Conservation (phyloP, 2,888 invertebrate genomes). For the Nemotelus nigrinus region DNA sequence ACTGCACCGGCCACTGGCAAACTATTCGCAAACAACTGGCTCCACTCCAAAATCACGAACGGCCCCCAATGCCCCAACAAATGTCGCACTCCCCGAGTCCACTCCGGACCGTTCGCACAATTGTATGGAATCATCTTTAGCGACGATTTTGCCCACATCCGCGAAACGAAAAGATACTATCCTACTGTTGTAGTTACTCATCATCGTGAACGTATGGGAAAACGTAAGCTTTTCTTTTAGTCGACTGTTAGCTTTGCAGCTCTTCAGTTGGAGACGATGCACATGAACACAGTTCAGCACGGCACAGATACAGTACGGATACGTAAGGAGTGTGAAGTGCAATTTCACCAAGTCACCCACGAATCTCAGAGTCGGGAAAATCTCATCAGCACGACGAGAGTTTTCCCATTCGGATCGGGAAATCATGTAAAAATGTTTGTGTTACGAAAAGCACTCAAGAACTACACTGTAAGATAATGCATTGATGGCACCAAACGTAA, state of each 20-base stretch:
- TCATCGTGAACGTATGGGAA: constrained; percentile 10
- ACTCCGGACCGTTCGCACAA: constrained; percentile 5
- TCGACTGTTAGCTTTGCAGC: constrained; percentile 24
- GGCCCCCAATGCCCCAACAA: constrained; percentile 48
- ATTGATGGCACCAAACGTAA: too few species aligned
- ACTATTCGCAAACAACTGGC: constrained; percentile 61
- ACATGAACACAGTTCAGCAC: background rate
- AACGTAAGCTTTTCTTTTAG: constrained; percentile 18
- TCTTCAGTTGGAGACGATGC: constrained; percentile 32
- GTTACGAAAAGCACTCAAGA: constrained; percentile 27
- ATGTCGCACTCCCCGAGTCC: constrained; percentile 14
- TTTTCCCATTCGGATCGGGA: constrained; percentile 4
- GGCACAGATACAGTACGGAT: background rate
- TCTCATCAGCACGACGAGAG: background rate
- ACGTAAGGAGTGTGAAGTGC: constrained; percentile 1
- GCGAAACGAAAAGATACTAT: constrained; percentile 15
- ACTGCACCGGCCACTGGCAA: constrained; percentile 58
- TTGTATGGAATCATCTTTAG: too few species aligned
- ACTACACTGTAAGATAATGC: background rate
- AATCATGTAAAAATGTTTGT: constrained; percentile 15
- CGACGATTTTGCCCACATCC: constrained; percentile 28
- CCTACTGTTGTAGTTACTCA: constrained; percentile 12
- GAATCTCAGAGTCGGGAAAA: background rate
- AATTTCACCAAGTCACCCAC: constrained; percentile 20
- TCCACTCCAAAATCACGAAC: constrained; percentile 59